Percentiles rank a stretch among this genome's conserved stretches.
Conservation (phyloP, 2,888 invertebrate species). For the Cantharis rufa region DNA sequence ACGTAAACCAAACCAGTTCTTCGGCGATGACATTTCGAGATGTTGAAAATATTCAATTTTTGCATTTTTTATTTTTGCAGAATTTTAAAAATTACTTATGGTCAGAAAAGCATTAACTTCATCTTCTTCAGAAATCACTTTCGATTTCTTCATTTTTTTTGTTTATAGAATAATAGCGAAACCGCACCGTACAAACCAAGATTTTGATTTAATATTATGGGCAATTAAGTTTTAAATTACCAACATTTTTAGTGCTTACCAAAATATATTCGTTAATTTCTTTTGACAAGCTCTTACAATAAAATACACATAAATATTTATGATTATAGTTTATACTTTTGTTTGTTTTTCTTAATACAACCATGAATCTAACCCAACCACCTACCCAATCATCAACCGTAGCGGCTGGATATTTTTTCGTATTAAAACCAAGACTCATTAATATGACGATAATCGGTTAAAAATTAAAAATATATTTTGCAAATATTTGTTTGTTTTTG, state of each 20-base stretch:
- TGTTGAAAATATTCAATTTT: not conserved
- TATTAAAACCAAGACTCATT: conserved; percentile 28
- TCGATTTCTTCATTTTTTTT: not conserved
- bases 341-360: not conserved
- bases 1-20: not conserved
- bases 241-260: not conserved
- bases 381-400: not conserved
- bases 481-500: conserved; percentile 48
- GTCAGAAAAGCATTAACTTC: not conserved
- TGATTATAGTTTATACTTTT: not conserved
- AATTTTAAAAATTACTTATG: not conserved
- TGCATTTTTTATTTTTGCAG: not conserved
- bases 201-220: not conserved
- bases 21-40: not conserved
- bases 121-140: not conserved
- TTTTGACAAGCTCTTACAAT: not conserved
- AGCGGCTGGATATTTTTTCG: conserved; percentile 6
- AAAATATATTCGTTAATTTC: not conserved
- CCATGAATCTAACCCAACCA: not conserved
- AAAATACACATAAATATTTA: not conserved
- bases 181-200: not conserved
- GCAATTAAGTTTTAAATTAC: not conserved
- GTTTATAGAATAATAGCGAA: not conserved
- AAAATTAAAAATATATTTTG: conserved; percentile 38
- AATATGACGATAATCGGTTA: conserved; percentile 31